Percentiles rank a stretch among this genome's conserved stretches.
phyloP scores from a whole-genome alignment of 2,797 vertebrate genomes.

The Eidolon dupreanum region DNA sequence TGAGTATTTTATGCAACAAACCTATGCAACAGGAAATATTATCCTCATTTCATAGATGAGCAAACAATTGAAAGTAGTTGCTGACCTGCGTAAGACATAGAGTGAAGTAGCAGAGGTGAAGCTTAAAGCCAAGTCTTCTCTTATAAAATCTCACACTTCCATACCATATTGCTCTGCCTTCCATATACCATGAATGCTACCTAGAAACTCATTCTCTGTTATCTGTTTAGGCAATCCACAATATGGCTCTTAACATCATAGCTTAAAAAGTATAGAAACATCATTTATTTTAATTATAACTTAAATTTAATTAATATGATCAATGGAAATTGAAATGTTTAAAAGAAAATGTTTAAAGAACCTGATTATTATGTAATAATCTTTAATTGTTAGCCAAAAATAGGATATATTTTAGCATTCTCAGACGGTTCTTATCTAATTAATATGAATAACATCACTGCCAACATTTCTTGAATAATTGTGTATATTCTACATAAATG shows the following conservation, averaged over 20 bases:
- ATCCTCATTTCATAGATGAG: not conserved
- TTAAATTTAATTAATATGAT: conserved; percentile 53
- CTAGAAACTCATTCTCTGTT: not conserved
- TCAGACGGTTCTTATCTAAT: conserved; percentile 74
- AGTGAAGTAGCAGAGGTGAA: not conserved
- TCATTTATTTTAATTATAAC: not conserved
- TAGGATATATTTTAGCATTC: conserved; percentile 50
- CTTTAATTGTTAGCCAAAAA: conserved; percentile 50
- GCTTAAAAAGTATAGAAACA: not conserved
- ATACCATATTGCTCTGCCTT: not conserved
- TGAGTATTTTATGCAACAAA: not conserved
- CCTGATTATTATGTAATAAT: not conserved
- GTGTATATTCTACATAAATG: conserved; percentile 62
- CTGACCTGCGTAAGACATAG: not conserved
- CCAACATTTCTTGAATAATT: conserved; percentile 73
- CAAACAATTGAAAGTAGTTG: not conserved
- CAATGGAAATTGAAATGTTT: conserved; percentile 53
- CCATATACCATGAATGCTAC: not conserved
- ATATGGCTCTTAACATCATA: not conserved
- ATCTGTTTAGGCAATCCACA: not conserved
- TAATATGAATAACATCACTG: conserved; percentile 69
- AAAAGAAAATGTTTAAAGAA: conserved; percentile 62
- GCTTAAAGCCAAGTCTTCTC: not conserved
- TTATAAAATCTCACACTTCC: not conserved
- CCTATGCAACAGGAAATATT: not conserved